phyloP scores from a whole-genome alignment of 1,140 invertebrate species.

The Coboldia fuscipes region DNA sequence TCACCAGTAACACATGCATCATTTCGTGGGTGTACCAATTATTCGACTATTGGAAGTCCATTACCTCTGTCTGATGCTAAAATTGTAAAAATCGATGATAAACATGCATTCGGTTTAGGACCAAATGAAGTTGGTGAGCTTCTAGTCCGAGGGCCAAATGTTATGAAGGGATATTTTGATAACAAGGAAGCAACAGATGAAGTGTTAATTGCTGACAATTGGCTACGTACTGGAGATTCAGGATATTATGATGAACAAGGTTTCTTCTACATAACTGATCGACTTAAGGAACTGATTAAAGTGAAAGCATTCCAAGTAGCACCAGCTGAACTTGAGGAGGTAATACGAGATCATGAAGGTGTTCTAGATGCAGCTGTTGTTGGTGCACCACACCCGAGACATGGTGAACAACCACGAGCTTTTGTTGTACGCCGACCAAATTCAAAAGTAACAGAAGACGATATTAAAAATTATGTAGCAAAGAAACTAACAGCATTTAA shows the following conservation, averaged over 20 bases:
- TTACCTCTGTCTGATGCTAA: slow-evolving; percentile 35
- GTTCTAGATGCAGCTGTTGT: slow-evolving; percentile 50
- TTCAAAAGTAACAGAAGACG: slow-evolving; percentile 28
- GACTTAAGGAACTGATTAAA: slow-evolving; percentile 74
- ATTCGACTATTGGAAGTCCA: slow-evolving; percentile 29
- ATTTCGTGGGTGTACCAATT: slow-evolving; percentile 11
- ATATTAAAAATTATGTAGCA: slow-evolving; percentile 29
- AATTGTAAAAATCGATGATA: slow-evolving; percentile 30
- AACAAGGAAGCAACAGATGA: slow-evolving; percentile 42
- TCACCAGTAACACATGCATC: slow-evolving; percentile 16
- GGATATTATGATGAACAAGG: slow-evolving; percentile 43
- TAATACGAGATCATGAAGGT: slow-evolving; percentile 40
- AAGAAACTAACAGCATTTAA: slow-evolving; percentile 22
- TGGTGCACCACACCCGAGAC: slow-evolving; percentile 37
- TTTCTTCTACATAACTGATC: slow-evolving; percentile 50
- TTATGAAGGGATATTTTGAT: slow-evolving; percentile 51
- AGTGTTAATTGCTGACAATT: slow-evolving; percentile 39
- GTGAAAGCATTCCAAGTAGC: slow-evolving; percentile 46
- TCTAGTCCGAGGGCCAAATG: slow-evolving; percentile 32
- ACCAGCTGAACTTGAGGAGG: slow-evolving; percentile 59
- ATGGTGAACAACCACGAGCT: slow-evolving; percentile 44
- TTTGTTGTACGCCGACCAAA: slow-evolving; percentile 27
- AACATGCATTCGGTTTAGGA: slow-evolving; percentile 17
- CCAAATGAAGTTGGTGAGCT: slow-evolving; percentile 28
- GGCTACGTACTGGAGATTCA: slow-evolving; percentile 58